phyloP scores from a whole-genome alignment of 2,113 vertebrate species.

The Chascanopsetta lugubris region DNA sequence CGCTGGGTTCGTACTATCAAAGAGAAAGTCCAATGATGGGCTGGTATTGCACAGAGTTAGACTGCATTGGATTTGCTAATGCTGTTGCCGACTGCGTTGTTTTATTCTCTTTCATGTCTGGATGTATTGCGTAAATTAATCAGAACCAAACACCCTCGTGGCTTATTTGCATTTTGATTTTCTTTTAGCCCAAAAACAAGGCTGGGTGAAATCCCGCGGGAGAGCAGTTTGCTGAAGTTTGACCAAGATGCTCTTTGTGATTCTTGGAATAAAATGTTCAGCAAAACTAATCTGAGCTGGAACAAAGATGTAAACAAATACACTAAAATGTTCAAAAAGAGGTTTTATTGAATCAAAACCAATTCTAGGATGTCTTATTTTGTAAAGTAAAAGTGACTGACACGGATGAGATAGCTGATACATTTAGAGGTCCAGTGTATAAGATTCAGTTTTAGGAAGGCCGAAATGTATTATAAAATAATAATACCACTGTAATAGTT shows the following conservation, averaged over 20 bases:
- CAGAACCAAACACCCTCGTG: conserved; percentile 5
- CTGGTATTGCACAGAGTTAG: background rate
- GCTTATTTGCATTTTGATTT: conserved; percentile 1
- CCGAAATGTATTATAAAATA: too few relatives aligned
- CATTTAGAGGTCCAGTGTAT: too few relatives aligned
- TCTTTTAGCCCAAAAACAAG: background rate
- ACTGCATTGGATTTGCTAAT: background rate
- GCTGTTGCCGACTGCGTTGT: conserved; percentile 2
- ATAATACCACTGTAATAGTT: too few relatives aligned
- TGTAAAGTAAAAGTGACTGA: too few relatives aligned
- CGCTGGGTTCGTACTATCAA: background rate
- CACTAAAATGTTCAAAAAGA: background rate
- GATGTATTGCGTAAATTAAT: background rate
- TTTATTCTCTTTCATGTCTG: conserved; percentile 7
- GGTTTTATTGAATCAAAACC: too few relatives aligned
- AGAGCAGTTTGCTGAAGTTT: background rate
- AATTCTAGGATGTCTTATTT: too few relatives aligned
- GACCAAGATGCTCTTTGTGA: background rate
- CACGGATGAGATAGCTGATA: background rate
- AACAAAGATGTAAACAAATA: background rate
- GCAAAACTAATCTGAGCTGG: background rate
- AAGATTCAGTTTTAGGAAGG: too few relatives aligned
- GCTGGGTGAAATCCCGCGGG: background rate
- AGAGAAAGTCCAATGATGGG: background rate
- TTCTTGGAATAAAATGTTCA: background rate